Evolutionary conservation across 2,888 invertebrate genomes (phyloP).

Genomic region (Microctonus brassicae): DNA sequence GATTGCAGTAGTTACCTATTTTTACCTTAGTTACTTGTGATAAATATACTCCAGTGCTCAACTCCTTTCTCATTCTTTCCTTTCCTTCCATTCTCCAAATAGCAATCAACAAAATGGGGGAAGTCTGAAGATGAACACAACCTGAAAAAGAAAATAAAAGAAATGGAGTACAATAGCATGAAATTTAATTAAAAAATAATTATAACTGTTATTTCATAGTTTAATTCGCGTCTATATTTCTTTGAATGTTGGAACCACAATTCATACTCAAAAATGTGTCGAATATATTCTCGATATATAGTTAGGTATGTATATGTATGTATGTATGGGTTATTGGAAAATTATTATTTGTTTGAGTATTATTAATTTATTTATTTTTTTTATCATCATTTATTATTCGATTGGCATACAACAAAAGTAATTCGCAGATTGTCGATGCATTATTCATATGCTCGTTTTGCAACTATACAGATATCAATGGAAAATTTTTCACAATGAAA

Average conservation of each 20-base stretch:
- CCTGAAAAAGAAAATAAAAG: not conserved
- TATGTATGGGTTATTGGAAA: too few species aligned
- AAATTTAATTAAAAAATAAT: not conserved
- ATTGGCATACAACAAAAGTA: constrained; percentile 10
- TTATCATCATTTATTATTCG: constrained; percentile 26
- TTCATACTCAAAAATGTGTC: too few species aligned
- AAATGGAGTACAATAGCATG: not conserved
- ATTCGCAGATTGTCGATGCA: constrained; percentile 27
- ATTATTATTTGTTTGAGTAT: too few species aligned
- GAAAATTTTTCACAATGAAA: not conserved
- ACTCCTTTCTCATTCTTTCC: not conserved
- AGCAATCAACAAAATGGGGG: not conserved
- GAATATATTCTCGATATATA: too few species aligned
- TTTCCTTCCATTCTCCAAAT: not conserved
- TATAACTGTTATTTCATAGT: not conserved
- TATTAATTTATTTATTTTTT: not conserved
- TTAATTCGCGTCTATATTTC: not conserved
- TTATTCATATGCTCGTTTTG: constrained; percentile 16
- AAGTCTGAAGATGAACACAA: not conserved
- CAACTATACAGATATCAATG: not conserved
- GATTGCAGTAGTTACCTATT: not conserved
- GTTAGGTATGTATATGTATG: too few species aligned
- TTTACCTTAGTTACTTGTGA: constrained; percentile 3
- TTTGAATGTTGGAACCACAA: too few species aligned
- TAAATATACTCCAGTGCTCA: constrained; percentile 14